A percentile compares a stretch with the other conserved stretches of the same genome.
phyloP scores from a whole-genome alignment of 2,888 invertebrate genomes.

The Nineta flava region DNA sequence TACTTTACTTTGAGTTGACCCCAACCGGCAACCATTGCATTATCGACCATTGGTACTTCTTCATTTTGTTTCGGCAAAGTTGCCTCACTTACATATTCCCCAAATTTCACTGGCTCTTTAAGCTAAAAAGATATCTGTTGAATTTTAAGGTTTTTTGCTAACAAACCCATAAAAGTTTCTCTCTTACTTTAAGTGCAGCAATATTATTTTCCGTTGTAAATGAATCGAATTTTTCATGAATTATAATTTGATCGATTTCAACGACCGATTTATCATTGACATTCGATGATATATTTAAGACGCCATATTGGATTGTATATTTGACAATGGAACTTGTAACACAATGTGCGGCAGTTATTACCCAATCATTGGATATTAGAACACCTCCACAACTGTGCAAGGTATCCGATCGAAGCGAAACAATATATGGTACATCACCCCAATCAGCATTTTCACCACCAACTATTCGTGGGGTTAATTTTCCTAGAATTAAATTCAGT shows the following conservation, averaged over 20 bases:
- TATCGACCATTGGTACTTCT: constrained; percentile 10
- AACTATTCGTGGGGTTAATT: neutral
- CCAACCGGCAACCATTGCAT: constrained; percentile 25
- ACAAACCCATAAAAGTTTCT: no score
- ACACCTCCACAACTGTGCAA: neutral
- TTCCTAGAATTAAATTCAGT: no score
- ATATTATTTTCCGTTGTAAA: constrained; percentile 1
- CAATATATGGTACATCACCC: neutral
- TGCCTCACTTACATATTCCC: constrained; percentile 6
- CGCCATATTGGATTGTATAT: constrained; percentile 1
- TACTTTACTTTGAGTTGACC: constrained; percentile 15
- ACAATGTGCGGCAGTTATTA: neutral
- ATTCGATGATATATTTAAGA: neutral
- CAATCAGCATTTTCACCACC: neutral
- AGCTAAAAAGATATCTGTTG: no score
- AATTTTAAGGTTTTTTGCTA: no score
- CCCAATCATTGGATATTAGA: neutral
- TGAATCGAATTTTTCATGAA: neutral
- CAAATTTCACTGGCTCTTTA: neutral
- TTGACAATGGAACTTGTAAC: neutral
- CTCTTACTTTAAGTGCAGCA: constrained; percentile 1
- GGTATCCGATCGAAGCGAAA: neutral
- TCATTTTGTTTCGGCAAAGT: constrained; percentile 10
- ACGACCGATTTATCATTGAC: neutral
- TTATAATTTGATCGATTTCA: neutral